Conservation (phyloP, 2,888 invertebrate genomes). For the Sarcophaga variegata region DNA sequence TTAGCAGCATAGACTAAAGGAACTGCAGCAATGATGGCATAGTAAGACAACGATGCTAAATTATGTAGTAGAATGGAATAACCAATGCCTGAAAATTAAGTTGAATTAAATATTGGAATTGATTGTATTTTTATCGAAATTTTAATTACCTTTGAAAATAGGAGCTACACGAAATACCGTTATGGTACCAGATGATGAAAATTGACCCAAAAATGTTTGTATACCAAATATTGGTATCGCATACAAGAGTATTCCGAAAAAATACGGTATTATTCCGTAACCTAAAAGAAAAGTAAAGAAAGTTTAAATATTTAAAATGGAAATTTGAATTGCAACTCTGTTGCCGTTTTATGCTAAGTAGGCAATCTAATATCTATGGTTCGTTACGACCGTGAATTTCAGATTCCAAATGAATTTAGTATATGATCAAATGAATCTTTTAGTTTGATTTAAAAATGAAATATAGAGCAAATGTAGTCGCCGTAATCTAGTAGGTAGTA, state of each 20-base stretch:
- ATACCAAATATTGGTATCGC: conserved; percentile 91
- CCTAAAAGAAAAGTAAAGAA: conserved; percentile 69
- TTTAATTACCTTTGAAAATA: conserved; percentile 90
- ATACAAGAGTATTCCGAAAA: conserved; percentile 76
- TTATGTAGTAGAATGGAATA: conserved; percentile 92
- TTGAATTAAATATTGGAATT: not conserved
- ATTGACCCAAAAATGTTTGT: conserved; percentile 93
- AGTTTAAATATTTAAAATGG: not conserved
- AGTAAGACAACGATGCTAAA: conserved; percentile 90
- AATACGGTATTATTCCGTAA: conserved; percentile 76
- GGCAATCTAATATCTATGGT: no score
- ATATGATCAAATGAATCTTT: no score
- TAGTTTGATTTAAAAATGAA: no score
- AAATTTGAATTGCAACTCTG: not conserved
- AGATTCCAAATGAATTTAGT: no score
- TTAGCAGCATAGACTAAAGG: conserved; percentile 90
- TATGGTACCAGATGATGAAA: conserved; percentile 90
- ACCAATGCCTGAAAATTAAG: conserved; percentile 75
- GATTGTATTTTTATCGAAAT: not conserved
- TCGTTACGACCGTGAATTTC: no score
- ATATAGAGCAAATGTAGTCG: no score
- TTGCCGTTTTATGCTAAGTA: no score
- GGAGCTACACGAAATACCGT: conserved; percentile 92
- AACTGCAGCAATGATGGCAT: conserved; percentile 92
- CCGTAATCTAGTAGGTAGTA: no score